These are phyloP conservation scores for Drosophila ambigua DNA, from an alignment of 1,140 invertebrate genomes.

Conservation along the genomic window DNA sequence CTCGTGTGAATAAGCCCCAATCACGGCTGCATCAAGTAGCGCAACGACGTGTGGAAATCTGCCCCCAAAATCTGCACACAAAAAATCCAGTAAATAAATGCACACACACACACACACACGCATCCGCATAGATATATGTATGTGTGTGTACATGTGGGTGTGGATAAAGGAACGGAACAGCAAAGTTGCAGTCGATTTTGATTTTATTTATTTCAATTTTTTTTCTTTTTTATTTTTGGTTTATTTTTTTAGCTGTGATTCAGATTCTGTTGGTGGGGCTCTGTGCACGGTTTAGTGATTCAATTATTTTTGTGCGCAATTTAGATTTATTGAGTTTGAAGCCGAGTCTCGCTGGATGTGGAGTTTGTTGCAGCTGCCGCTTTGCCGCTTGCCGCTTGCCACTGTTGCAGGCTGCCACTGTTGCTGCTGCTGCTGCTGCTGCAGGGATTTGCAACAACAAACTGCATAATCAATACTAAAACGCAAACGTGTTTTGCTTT, in stretches of 20 bases:
- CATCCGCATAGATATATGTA: constrained; percentile 15
- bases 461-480: constrained; percentile 81
- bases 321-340: constrained; percentile 81
- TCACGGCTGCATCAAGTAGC: constrained; percentile 54
- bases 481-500: constrained; percentile 62
- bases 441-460: constrained; percentile 75
- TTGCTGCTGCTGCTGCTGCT: constrained; percentile 9
- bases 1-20: constrained; percentile 57
- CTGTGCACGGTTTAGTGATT: constrained; percentile 77
- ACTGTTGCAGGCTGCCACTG: constrained; percentile 7
- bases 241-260: constrained; percentile 21
- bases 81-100: constrained; percentile 16
- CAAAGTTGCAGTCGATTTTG: constrained; percentile 39
- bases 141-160: background rate
- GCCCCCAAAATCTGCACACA: constrained; percentile 61
- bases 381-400: constrained; percentile 3
- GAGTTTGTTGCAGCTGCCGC: constrained; percentile 26
- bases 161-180: constrained; percentile 26
- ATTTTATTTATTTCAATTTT: constrained; percentile 31
- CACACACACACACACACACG: background rate
- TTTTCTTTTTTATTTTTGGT: constrained; percentile 13
- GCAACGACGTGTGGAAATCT: constrained; percentile 69
- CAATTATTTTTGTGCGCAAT: constrained; percentile 82
- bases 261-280: constrained; percentile 10
- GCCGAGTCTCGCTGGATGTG: constrained; percentile 22